These are phyloP conservation scores for Procambarus clarkii DNA, from an alignment of 1,140 invertebrate genomes.

Conservation along the genomic window DNA sequence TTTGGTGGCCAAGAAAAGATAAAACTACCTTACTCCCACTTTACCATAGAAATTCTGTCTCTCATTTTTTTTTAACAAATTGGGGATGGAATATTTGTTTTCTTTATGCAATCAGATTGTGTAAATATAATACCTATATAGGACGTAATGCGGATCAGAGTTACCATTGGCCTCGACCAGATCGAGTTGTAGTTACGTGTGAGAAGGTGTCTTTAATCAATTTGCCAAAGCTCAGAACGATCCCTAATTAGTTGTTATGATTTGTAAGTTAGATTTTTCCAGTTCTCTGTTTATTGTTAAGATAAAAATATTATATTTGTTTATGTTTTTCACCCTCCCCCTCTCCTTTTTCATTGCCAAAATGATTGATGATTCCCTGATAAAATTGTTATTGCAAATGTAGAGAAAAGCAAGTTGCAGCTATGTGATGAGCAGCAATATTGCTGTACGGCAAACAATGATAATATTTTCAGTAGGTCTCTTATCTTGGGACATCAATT, in stretches of 20 bases:
- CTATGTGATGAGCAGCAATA: neutral
- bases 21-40: slow-evolving; percentile 1
- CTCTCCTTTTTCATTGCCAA: slow-evolving; percentile 29
- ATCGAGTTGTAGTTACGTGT: slow-evolving; percentile 38
- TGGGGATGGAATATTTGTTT: neutral
- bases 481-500: slow-evolving; percentile 19
- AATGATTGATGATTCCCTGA: slow-evolving; percentile 29
- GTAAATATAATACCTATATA: neutral
- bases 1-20: slow-evolving; percentile 17
- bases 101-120: neutral
- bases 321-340: slow-evolving; percentile 1
- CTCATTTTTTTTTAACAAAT: neutral
- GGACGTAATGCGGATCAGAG: neutral
- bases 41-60: slow-evolving; percentile 15
- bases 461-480: slow-evolving; percentile 24
- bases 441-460: neutral
- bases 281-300: slow-evolving; percentile 50
- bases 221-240: slow-evolving; percentile 54
- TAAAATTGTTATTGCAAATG: slow-evolving; percentile 37
- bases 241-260: slow-evolving; percentile 55
- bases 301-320: slow-evolving; percentile 54
- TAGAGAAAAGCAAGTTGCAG: slow-evolving; percentile 26
- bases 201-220: slow-evolving; percentile 13
- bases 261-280: slow-evolving; percentile 43
- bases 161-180: neutral